phyloP scores from a whole-genome alignment of 1,140 invertebrate genomes.

The Heliconius hewitsoni region DNA sequence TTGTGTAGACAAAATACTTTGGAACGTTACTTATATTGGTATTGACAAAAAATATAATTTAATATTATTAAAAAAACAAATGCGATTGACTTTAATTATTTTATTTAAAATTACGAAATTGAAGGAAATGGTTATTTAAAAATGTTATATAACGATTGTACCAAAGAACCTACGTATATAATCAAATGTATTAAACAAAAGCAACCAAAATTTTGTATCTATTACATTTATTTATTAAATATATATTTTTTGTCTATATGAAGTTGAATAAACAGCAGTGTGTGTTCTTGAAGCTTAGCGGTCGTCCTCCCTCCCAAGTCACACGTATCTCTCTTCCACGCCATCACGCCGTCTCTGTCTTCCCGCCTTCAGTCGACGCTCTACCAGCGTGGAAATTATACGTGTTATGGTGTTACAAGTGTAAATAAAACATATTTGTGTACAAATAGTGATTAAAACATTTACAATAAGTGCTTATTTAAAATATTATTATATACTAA shows the following conservation, averaged over 20 bases:
- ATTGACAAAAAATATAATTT: not conserved
- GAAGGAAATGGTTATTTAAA: too few species aligned
- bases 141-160: too few species aligned
- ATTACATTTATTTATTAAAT: not conserved
- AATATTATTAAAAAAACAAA: not conserved
- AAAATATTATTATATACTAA: constrained; percentile 29
- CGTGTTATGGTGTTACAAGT: constrained; percentile 52
- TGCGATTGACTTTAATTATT: too few species aligned
- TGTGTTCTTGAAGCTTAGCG: constrained; percentile 70
- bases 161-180: too few species aligned
- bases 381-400: constrained; percentile 62
- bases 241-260: not conserved
- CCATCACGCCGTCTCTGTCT: constrained; percentile 63
- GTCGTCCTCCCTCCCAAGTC: constrained; percentile 67
- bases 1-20: constrained; percentile 20
- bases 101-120: too few species aligned
- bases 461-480: not conserved
- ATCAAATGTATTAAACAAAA: too few species aligned
- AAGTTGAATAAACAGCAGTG: constrained; percentile 37
- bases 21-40: not conserved
- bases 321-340: constrained; percentile 60
- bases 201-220: too few species aligned
- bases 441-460: constrained; percentile 21
- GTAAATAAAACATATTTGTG: constrained; percentile 72
- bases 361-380: constrained; percentile 65